phyloP scores from a whole-genome alignment of 2,888 invertebrate species.

The Pocota personata region DNA sequence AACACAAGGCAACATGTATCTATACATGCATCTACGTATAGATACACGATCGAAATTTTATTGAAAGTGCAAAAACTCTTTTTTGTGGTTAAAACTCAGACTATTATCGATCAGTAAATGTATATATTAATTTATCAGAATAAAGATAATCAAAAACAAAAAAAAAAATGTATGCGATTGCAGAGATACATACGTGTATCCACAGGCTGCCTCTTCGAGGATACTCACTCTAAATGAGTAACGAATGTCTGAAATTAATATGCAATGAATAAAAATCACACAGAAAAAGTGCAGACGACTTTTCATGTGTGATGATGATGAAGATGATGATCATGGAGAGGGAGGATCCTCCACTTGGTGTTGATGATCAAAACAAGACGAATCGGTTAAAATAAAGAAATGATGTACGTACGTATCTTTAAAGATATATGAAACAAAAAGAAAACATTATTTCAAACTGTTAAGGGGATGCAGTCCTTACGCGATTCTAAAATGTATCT shows the following conservation, averaged over 20 bases:
- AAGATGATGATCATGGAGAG: constrained; percentile 7
- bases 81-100: constrained; percentile 11
- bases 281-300: constrained; percentile 1
- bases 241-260: constrained; percentile 61
- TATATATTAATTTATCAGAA: constrained; percentile 54
- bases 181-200: constrained; percentile 33
- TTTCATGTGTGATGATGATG: constrained; percentile 31
- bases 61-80: constrained; percentile 31
- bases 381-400: constrained; percentile 47
- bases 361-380: constrained; percentile 66
- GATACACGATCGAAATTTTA: background rate
- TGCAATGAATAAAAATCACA: constrained; percentile 57
- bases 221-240: constrained; percentile 13
- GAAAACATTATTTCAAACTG: constrained; percentile 49
- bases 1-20: background rate
- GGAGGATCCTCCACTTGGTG: constrained; percentile 45
- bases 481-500: constrained; percentile 54
- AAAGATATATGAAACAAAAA: constrained; percentile 14
- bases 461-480: constrained; percentile 52
- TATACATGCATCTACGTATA: constrained; percentile 17
- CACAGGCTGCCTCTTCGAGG: constrained; percentile 24
- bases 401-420: constrained; percentile 5
- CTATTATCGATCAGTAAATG: background rate
- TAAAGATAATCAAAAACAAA: no score
- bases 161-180: no score